These are phyloP conservation scores for Hetaerina americana DNA, from an alignment of 1,140 invertebrate genomes.

Conservation along the genomic window DNA sequence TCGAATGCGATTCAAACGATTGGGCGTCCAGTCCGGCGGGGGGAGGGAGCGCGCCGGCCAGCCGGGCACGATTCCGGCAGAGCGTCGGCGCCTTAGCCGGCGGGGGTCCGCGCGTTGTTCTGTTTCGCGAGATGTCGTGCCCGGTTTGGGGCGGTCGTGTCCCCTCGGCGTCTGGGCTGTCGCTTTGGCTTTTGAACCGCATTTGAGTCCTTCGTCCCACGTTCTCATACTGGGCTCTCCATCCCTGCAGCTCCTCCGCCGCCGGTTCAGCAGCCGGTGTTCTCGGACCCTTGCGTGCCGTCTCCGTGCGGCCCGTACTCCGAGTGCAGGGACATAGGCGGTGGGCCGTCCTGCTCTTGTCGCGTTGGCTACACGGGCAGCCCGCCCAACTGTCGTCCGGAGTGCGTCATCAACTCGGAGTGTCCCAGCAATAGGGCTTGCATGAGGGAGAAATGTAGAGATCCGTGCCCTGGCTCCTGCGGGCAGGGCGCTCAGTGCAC, in stretches of 20 bases:
- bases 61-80: conserved; percentile 25
- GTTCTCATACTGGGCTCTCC: conserved; percentile 21
- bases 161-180: conserved; percentile 20
- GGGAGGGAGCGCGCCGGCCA: neutral
- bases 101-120: conserved; percentile 32
- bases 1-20: neutral
- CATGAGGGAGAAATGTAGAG: conserved; percentile 51
- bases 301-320: conserved; percentile 58
- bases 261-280: conserved; percentile 20
- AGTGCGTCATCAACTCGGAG: conserved; percentile 58
- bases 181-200: conserved; percentile 19
- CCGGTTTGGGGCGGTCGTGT: conserved; percentile 25
- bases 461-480: conserved; percentile 57
- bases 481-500: conserved; percentile 47
- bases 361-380: conserved; percentile 47
- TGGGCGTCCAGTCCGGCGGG: neutral
- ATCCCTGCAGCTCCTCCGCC: conserved; percentile 23
- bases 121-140: conserved; percentile 12
- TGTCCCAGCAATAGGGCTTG: conserved; percentile 52
- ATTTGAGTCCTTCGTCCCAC: conserved; percentile 15
- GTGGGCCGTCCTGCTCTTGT: conserved; percentile 52
- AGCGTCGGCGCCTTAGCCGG: conserved; percentile 27
- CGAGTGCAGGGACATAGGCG: conserved; percentile 47
- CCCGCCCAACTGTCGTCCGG: conserved; percentile 56
- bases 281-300: conserved; percentile 50